Percentiles rank a stretch among this genome's conserved stretches.
Evolutionary conservation across 2,888 invertebrate species (phyloP).

Genomic region (Iphiclides podalirius): DNA sequence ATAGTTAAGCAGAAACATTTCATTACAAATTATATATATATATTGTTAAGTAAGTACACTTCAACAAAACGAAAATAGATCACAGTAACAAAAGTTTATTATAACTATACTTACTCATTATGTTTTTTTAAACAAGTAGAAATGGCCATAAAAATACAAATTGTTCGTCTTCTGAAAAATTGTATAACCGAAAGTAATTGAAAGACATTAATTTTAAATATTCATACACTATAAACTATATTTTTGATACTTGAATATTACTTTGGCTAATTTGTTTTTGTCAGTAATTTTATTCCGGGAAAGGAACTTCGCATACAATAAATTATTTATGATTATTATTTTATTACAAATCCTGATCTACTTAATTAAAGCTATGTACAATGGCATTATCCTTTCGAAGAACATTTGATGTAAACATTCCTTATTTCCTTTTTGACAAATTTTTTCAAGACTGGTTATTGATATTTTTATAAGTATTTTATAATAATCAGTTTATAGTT

Average conservation of each 20-base stretch:
- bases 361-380: conserved; percentile 60
- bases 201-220: too few species aligned
- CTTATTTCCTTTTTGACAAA: conserved; percentile 34
- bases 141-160: too few species aligned
- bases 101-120: too few species aligned
- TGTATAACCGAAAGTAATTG: too few species aligned
- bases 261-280: background rate
- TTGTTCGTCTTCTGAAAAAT: too few species aligned
- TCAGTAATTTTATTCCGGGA: conserved; percentile 23
- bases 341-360: conserved; percentile 46
- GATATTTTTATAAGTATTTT: conserved; percentile 43
- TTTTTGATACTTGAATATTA: background rate
- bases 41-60: too few species aligned
- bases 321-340: conserved; percentile 41
- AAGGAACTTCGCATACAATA: conserved; percentile 24
- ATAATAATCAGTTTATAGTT: conserved; percentile 46
- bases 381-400: conserved; percentile 35
- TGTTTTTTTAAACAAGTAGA: too few species aligned
- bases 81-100: too few species aligned
- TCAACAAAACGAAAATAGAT: too few species aligned
- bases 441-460: conserved; percentile 39
- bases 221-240: too few species aligned
- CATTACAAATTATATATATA: too few species aligned
- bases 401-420: conserved; percentile 51
- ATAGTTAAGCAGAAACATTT: too few species aligned